These are phyloP conservation scores for Trachelus troglodyta DNA, from an alignment of 2,888 invertebrate species.

Conservation along the genomic window DNA sequence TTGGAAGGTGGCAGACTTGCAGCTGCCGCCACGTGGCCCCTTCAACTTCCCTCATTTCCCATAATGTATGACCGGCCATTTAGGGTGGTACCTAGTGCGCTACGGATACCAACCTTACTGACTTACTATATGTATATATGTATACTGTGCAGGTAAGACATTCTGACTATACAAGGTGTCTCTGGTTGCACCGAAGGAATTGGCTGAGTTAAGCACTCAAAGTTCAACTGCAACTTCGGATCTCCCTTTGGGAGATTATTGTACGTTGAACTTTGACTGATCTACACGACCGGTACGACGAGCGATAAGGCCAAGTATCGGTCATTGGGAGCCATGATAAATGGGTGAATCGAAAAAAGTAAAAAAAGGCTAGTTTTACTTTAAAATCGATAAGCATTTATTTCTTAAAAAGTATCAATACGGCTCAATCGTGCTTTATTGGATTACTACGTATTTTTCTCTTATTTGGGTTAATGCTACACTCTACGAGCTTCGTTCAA, in stretches of 20 bases:
- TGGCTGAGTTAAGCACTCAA: conserved; percentile 32
- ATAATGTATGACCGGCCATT: conserved; percentile 62
- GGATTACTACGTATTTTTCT: neutral
- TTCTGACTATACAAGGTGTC: conserved; percentile 45
- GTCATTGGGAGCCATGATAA: no score
- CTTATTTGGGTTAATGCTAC: neutral
- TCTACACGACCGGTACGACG: neutral
- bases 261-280: neutral
- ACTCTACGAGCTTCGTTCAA: neutral
- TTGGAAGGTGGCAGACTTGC: conserved; percentile 53
- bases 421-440: neutral
- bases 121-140: conserved; percentile 20
- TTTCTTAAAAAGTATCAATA: neutral
- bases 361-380: neutral
- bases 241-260: neutral
- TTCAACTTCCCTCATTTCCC: conserved; percentile 63
- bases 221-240: neutral
- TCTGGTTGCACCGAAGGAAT: conserved; percentile 46
- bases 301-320: no score
- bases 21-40: conserved; percentile 59
- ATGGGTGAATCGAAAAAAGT: neutral
- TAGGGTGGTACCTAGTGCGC: conserved; percentile 39
- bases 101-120: neutral
- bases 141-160: conserved; percentile 44
- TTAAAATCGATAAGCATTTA: neutral